phyloP scores from a whole-genome alignment of 1,140 invertebrate species.

The Pemphigus obesinymphae region DNA sequence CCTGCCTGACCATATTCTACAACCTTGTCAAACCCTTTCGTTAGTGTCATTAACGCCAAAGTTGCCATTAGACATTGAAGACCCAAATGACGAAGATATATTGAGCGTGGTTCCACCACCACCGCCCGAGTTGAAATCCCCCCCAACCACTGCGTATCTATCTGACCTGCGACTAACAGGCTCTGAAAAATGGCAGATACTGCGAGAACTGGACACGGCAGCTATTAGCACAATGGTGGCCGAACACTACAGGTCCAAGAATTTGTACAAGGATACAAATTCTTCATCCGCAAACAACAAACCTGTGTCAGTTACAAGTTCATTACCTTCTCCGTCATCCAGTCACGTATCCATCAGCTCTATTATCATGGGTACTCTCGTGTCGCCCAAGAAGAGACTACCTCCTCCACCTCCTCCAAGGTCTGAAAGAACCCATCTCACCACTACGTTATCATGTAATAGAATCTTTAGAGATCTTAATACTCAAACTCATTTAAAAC shows the following conservation, averaged over 20 bases:
- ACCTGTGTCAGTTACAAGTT: background rate
- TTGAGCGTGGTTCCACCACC: constrained; percentile 50
- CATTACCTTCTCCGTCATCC: constrained; percentile 9
- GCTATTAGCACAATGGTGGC: constrained; percentile 84
- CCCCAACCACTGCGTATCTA: constrained; percentile 65
- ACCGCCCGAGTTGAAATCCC: constrained; percentile 63
- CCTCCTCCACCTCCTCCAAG: constrained; percentile 73
- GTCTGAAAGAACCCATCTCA: constrained; percentile 71
- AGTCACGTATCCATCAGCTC: constrained; percentile 1
- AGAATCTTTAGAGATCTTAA: no score
- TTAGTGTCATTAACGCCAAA: no score
- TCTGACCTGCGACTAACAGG: constrained; percentile 82
- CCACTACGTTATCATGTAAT: no score
- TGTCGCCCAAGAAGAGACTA: constrained; percentile 52
- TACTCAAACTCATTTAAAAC: no score
- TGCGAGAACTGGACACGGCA: constrained; percentile 75
- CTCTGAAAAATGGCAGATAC: constrained; percentile 92
- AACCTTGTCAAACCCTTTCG: no score
- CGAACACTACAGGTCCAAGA: constrained; percentile 70
- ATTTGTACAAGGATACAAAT: constrained; percentile 61
- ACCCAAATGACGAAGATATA: constrained; percentile 45
- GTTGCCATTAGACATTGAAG: constrained; percentile 43
- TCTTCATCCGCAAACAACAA: constrained; percentile 41
- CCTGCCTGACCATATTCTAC: no score
- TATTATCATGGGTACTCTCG: no score